Percentiles rank a stretch among this genome's conserved stretches.
These are phyloP conservation scores for Heterochromis multidens DNA, from an alignment of 2,113 vertebrate genomes.

Conservation along the genomic window DNA sequence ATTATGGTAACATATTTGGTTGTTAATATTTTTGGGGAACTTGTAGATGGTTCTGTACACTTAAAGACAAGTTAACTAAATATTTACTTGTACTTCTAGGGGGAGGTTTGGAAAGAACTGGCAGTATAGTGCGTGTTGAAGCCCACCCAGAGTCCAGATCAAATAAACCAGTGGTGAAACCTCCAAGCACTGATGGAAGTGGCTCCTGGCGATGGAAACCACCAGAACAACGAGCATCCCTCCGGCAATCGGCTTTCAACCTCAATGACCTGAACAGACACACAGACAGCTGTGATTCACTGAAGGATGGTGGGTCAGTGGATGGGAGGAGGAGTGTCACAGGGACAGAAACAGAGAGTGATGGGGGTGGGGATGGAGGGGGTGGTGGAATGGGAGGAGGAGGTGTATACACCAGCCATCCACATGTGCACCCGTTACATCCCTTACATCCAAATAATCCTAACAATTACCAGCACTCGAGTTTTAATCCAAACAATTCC, in stretches of 20 bases:
- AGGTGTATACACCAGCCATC: constrained; percentile 33
- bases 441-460: constrained; percentile 53
- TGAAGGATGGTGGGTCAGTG: constrained; percentile 81
- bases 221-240: constrained; percentile 81
- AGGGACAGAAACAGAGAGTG: constrained; percentile 45
- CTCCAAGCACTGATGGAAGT: constrained; percentile 87
- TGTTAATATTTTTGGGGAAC: not conserved
- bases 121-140: constrained; percentile 88
- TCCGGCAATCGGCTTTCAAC: constrained; percentile 83
- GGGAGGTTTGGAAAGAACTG: constrained; percentile 59
- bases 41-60: not conserved
- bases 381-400: constrained; percentile 20
- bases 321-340: constrained; percentile 82
- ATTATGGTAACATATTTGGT: not conserved
- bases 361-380: constrained; percentile 26
- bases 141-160: constrained; percentile 84
- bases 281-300: constrained; percentile 87
- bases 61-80: not conserved
- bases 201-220: constrained; percentile 96
- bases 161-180: constrained; percentile 87
- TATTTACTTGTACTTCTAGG: not conserved
- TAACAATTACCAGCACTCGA: constrained; percentile 34
- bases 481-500: constrained; percentile 20
- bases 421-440: constrained; percentile 62
- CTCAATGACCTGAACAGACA: constrained; percentile 89